Conservation (phyloP, 1,140 invertebrate species). For the Polyergus mexicanus region DNA sequence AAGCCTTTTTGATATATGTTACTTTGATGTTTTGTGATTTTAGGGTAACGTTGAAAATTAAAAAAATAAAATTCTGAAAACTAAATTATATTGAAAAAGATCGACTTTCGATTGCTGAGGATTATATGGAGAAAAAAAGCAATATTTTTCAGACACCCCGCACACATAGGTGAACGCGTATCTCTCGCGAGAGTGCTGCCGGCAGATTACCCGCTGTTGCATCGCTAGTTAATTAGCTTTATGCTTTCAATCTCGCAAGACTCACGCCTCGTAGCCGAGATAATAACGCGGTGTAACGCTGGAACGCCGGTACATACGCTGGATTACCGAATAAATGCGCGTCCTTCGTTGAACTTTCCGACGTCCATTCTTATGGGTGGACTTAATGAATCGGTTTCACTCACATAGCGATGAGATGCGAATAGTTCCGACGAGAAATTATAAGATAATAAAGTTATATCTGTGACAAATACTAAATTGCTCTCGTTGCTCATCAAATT, state of each 20-base stretch:
- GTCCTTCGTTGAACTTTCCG: conserved; percentile 65
- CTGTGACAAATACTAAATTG: not conserved
- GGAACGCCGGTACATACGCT: conserved; percentile 55
- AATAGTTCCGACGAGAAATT: conserved; percentile 17
- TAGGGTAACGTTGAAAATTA: not conserved
- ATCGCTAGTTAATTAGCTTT: conserved; percentile 83
- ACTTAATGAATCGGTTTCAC: conserved; percentile 59
- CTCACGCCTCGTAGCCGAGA: conserved; percentile 63
- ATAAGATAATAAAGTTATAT: not conserved
- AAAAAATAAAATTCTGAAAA: not conserved
- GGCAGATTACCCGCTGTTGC: conserved; percentile 80
- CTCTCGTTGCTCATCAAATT: not conserved
- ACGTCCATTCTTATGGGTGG: conserved; percentile 38
- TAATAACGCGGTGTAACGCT: conserved; percentile 67
- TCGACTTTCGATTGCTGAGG: not conserved
- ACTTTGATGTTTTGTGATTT: not conserved
- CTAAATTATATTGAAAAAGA: not conserved
- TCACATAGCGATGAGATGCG: conserved; percentile 10
- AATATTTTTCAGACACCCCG: conserved; percentile 32
- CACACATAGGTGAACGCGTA: conserved; percentile 43
- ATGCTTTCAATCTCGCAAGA: conserved; percentile 82
- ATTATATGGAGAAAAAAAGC: not conserved
- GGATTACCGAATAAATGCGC: conserved; percentile 71
- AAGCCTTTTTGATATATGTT: not conserved
- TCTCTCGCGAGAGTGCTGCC: conserved; percentile 62